Percentiles rank a stretch among this genome's conserved stretches.
These are phyloP conservation scores for Diplodus puntazzo DNA, from an alignment of 2,797 vertebrate species.

Conservation along the genomic window DNA sequence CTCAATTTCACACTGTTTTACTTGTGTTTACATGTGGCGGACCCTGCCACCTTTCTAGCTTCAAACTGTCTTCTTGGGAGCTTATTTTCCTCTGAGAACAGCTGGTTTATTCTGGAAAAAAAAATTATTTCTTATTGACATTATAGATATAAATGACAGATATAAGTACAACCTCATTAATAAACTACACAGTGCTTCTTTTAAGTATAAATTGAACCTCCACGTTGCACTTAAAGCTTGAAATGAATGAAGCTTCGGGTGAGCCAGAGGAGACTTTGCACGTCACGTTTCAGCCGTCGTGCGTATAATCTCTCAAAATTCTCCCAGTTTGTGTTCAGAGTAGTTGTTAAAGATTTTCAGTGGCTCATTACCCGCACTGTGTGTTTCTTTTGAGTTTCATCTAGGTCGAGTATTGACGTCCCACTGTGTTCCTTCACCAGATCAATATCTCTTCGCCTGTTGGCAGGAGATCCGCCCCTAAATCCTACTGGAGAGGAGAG, in stretches of 20 bases:
- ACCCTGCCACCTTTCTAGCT: too few relatives aligned
- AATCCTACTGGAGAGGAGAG: not conserved
- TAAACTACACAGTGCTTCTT: too few relatives aligned
- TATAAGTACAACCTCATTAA: too few relatives aligned
- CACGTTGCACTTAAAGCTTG: too few relatives aligned
- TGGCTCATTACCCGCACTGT: not conserved
- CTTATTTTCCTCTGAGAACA: too few relatives aligned
- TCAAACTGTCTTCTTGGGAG: too few relatives aligned
- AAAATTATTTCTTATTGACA: too few relatives aligned
- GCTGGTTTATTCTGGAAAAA: too few relatives aligned
- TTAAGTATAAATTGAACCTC: too few relatives aligned
- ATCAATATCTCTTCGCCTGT: constrained; percentile 28
- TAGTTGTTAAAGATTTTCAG: not conserved
- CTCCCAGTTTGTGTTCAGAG: not conserved
- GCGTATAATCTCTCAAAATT: not conserved
- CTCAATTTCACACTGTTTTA: too few relatives aligned
- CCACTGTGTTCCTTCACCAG: constrained; percentile 22
- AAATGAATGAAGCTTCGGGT: not conserved
- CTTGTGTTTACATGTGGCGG: too few relatives aligned
- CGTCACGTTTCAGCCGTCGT: not conserved
- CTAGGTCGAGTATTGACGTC: constrained; percentile 30
- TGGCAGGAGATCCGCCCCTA: constrained; percentile 7
- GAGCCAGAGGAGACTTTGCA: not conserved
- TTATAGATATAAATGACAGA: too few relatives aligned
- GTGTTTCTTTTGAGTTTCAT: constrained; percentile 10